phyloP scores from a whole-genome alignment of 2,113 vertebrate genomes.

The Apodemus sylvaticus region DNA sequence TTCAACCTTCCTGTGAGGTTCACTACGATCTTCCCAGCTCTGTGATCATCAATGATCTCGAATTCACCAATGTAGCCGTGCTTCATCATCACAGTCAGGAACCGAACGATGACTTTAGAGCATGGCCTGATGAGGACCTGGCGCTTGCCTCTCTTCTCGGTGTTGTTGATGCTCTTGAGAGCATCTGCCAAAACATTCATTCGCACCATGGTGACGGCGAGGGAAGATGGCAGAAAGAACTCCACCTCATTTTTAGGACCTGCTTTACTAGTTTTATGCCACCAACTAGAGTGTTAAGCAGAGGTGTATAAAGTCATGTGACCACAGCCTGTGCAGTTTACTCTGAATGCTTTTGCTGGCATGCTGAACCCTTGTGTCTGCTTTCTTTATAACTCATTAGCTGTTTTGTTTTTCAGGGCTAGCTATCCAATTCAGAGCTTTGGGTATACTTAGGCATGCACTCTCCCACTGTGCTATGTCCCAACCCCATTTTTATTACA shows the following conservation, averaged over 20 bases:
- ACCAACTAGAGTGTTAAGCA: neutral
- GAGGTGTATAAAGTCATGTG: neutral
- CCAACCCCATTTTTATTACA: neutral
- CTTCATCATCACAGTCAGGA: too few species aligned
- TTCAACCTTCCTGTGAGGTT: too few species aligned
- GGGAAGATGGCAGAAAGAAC: too few species aligned
- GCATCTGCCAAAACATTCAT: too few species aligned
- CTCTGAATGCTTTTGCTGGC: slow-evolving; percentile 35
- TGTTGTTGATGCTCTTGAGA: too few species aligned
- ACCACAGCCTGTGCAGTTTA: neutral
- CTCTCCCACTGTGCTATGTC: neutral
- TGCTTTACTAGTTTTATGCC: neutral
- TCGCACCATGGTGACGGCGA: too few species aligned
- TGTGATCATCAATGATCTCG: too few species aligned
- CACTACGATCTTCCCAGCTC: too few species aligned
- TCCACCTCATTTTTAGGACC: neutral
- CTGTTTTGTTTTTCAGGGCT: neutral
- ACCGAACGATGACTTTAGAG: too few species aligned
- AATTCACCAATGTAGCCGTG: too few species aligned
- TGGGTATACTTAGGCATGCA: neutral
- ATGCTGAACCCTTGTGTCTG: neutral
- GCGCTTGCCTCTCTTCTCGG: too few species aligned
- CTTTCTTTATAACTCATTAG: neutral
- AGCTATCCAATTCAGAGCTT: neutral
- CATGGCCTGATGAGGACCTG: too few species aligned